phyloP scores from a whole-genome alignment of 2,113 vertebrate species.

The Archilochus colubris region DNA sequence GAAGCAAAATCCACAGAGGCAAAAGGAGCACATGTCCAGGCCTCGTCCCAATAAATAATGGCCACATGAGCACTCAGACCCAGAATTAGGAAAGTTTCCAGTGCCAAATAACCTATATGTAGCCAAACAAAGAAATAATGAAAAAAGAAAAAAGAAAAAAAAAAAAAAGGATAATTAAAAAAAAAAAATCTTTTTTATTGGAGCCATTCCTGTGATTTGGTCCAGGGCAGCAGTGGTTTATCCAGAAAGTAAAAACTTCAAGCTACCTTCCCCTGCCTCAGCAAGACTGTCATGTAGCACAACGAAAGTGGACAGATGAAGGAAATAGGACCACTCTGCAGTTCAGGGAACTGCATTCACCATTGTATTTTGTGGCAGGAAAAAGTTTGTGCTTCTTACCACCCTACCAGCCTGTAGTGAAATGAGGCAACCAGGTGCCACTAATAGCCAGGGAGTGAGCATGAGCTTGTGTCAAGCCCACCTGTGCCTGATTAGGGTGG shows the following conservation, averaged over 20 bases:
- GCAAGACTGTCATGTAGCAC: background rate
- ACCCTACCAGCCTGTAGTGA: background rate
- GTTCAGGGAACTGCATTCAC: background rate
- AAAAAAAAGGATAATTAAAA: background rate
- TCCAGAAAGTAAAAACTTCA: background rate
- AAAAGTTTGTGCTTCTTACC: background rate
- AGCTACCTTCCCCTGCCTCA: background rate
- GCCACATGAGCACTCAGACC: background rate
- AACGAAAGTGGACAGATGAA: background rate
- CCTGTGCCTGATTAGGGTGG: too few species aligned
- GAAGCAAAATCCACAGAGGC: background rate
- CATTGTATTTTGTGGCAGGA: background rate
- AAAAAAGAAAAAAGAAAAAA: background rate
- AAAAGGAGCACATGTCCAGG: background rate
- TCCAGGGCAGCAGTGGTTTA: background rate
- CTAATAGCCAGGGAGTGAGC: too few species aligned
- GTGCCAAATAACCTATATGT: background rate
- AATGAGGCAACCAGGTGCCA: too few species aligned
- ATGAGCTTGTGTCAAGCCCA: too few species aligned
- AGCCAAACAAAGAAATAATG: background rate
- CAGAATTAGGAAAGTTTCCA: background rate
- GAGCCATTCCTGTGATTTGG: background rate
- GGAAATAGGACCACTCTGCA: background rate
- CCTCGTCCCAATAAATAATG: background rate
- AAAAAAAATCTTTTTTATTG: background rate